A percentile compares a stretch with the other conserved stretches of the same genome.
Evolutionary conservation across 2,797 vertebrate genomes (phyloP).

Genomic region (Eremophila alpestris): DNA sequence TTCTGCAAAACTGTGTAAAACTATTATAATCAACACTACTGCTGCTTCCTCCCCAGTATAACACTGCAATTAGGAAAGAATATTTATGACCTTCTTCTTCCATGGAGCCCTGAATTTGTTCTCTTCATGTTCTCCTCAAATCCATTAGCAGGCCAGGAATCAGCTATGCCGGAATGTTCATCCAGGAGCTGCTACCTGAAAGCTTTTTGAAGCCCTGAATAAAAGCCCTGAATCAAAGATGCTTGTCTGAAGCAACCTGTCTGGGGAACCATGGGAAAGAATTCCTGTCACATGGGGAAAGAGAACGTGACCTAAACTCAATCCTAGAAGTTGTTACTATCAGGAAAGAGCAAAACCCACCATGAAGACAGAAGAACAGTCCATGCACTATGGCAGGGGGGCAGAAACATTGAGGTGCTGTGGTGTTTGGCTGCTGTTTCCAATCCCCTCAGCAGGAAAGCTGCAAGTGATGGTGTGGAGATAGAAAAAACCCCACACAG

Average conservation of each 20-base stretch:
- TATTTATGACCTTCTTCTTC: background rate
- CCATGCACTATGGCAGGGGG: no score
- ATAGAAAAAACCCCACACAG: background rate
- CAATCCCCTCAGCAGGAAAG: background rate
- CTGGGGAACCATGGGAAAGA: background rate
- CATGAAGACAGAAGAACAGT: background rate
- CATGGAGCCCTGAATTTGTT: background rate
- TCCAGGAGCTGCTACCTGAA: background rate
- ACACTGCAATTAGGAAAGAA: background rate
- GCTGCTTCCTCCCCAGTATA: background rate
- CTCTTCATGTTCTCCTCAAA: background rate
- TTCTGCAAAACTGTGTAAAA: background rate
- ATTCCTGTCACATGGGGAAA: background rate
- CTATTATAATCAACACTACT: background rate
- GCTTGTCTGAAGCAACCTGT: background rate
- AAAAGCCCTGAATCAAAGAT: background rate
- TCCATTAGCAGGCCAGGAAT: background rate
- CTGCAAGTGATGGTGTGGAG: accelerated
- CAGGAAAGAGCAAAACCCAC: background rate
- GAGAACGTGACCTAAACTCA: background rate
- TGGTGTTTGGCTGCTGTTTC: background rate
- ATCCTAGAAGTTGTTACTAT: background rate
- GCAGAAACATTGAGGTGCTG: background rate
- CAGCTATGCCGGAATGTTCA: background rate
- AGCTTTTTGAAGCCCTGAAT: background rate